Conservation (phyloP, 2,888 invertebrate genomes). For the Cistogaster globosa region DNA sequence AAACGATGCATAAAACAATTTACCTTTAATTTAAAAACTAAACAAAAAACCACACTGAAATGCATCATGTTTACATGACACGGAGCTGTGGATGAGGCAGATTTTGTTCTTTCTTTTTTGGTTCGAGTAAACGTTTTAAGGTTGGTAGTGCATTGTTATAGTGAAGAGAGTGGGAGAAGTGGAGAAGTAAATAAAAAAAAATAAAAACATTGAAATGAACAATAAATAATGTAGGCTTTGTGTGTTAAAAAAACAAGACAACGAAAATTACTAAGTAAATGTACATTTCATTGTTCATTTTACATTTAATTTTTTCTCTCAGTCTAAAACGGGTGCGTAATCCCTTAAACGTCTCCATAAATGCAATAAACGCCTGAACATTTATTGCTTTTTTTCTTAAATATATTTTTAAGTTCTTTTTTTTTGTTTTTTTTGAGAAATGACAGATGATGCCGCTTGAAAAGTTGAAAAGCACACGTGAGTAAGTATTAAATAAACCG, state of each 20-base stretch:
- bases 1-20: constrained; percentile 70
- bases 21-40: constrained; percentile 70
- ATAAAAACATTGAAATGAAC: constrained; percentile 64
- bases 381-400: background rate
- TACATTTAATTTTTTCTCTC: background rate
- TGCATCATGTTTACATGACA: constrained; percentile 71
- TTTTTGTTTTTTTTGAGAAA: constrained; percentile 53
- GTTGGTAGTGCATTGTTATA: constrained; percentile 25
- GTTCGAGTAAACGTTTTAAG: constrained; percentile 64
- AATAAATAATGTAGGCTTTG: constrained; percentile 64
- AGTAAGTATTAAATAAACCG: constrained; percentile 67
- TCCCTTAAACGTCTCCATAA: constrained; percentile 37
- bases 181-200: constrained; percentile 44
- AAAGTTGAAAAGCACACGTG: constrained; percentile 64
- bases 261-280: constrained; percentile 46
- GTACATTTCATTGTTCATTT: constrained; percentile 54
- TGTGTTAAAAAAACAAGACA: constrained; percentile 28
- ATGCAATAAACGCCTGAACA: constrained; percentile 52
- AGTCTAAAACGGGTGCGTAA: constrained; percentile 66
- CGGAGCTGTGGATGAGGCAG: constrained; percentile 45
- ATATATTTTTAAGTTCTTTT: constrained; percentile 47
- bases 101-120: constrained; percentile 27
- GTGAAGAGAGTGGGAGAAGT: background rate
- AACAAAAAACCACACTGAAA: constrained; percentile 67
- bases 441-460: constrained; percentile 69